Percentiles rank a stretch among this genome's conserved stretches.
phyloP scores from a whole-genome alignment of 2,113 vertebrate species.

The Dasyornis broadbenti region DNA sequence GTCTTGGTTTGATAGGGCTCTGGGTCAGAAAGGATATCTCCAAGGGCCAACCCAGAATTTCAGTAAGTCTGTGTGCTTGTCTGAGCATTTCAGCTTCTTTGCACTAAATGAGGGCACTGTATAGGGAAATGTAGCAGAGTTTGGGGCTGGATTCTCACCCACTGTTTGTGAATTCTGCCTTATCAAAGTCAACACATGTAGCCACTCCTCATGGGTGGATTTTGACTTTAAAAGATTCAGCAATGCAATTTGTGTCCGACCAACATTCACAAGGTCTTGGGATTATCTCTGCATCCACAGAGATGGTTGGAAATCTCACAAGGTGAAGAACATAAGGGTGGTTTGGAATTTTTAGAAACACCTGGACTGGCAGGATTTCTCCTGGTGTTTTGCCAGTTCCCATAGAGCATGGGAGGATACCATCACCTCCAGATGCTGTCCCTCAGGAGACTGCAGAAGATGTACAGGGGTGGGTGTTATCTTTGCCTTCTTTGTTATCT shows the following conservation, averaged over 20 bases:
- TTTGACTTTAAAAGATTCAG: background rate
- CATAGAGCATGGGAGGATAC: background rate
- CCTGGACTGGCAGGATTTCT: background rate
- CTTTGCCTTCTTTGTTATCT: background rate
- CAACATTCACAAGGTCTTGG: background rate
- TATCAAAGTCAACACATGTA: background rate
- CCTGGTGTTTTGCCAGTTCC: background rate
- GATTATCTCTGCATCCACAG: background rate
- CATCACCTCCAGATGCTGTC: rapidly evolving
- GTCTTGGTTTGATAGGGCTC: background rate
- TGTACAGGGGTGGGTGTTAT: background rate
- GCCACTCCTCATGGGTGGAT: background rate
- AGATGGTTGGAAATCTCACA: background rate
- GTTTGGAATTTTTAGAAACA: background rate
- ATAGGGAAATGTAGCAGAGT: background rate
- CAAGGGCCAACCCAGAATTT: background rate
- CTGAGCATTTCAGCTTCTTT: background rate
- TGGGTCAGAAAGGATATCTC: background rate
- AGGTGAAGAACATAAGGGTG: background rate
- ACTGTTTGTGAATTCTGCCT: background rate
- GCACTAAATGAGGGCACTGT: background rate
- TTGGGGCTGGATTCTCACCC: background rate
- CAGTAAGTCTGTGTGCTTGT: background rate
- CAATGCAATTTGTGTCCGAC: background rate
- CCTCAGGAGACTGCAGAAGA: background rate